Conservation (phyloP, 2,888 invertebrate species). For the Andrena camellia region DNA sequence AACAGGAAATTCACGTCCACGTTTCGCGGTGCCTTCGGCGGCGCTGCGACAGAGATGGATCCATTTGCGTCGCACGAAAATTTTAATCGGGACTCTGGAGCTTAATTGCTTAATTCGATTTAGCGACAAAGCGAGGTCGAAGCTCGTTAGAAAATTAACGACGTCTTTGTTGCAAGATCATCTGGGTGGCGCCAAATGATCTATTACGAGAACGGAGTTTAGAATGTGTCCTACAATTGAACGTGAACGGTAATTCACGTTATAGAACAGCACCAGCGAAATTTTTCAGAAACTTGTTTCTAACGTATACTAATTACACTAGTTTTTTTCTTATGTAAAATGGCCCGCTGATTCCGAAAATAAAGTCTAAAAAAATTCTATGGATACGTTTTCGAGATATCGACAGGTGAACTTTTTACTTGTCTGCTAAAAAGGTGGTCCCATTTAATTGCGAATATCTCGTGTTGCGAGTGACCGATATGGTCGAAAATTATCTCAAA, state of each 20-base stretch:
- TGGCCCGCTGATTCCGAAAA: too few species aligned
- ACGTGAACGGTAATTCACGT: background rate
- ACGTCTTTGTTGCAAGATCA: slow-evolving; percentile 8
- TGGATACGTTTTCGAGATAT: too few species aligned
- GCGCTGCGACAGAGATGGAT: slow-evolving; percentile 18
- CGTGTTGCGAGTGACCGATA: too few species aligned
- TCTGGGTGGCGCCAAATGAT: slow-evolving; percentile 2
- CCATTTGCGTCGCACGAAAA: slow-evolving; percentile 36
- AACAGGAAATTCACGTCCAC: slow-evolving; percentile 55
- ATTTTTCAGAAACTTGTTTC: background rate
- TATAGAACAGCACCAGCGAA: too few species aligned
- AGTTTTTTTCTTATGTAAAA: too few species aligned
- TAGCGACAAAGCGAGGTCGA: background rate
- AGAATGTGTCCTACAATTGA: background rate
- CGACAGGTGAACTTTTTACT: too few species aligned
- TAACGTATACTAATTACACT: too few species aligned
- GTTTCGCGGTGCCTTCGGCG: slow-evolving; percentile 11
- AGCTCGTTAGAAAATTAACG: slow-evolving; percentile 9
- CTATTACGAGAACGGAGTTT: slow-evolving; percentile 12
- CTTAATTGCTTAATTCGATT: slow-evolving; percentile 35
- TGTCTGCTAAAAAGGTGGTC: too few species aligned
- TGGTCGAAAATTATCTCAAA: too few species aligned
- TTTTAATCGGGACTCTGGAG: slow-evolving; percentile 46
- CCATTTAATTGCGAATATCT: too few species aligned
- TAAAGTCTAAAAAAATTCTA: too few species aligned